Conservation (phyloP, 2,113 vertebrate species). For the Leptobrachium ailaonicum region DNA sequence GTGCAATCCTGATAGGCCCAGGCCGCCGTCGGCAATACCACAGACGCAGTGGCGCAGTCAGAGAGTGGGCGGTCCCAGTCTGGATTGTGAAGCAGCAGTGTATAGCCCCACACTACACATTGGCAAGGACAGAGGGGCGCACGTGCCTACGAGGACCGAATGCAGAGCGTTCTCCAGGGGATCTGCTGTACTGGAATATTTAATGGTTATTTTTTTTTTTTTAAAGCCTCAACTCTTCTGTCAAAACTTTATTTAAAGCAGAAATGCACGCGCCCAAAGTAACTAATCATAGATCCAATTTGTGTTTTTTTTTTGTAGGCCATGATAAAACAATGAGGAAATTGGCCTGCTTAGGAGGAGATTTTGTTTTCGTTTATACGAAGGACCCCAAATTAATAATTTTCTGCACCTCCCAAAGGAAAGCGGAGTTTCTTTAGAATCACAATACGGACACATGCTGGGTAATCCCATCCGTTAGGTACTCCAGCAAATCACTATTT, state of each 20-base stretch:
- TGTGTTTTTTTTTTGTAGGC: no score
- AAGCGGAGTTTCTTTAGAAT: no score
- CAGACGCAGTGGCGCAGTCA: conserved; percentile 45
- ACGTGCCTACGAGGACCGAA: conserved; percentile 36
- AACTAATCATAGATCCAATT: no score
- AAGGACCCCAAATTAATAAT: no score
- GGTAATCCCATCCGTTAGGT: no score
- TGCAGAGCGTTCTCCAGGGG: conserved; percentile 27
- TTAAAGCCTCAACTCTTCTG: conserved; percentile 7
- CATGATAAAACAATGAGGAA: no score
- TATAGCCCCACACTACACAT: conserved; percentile 34
- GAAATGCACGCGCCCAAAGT: no score
- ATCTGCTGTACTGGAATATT: conserved; percentile 61
- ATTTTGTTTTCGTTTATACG: no score
- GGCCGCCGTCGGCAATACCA: conserved; percentile 28
- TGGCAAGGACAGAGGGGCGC: background rate
- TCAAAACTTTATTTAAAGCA: background rate
- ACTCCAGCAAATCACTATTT: no score
- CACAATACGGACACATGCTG: no score
- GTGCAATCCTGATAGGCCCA: conserved; percentile 85
- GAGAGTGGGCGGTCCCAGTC: conserved; percentile 20
- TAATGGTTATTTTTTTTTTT: conserved; percentile 59
- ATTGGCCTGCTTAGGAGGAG: no score
- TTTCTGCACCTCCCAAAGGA: no score
- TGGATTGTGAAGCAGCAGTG: conserved; percentile 34